Percentiles rank a stretch among this genome's conserved stretches.
Evolutionary conservation across 2,113 vertebrate species (phyloP).

Genomic region (Colius striatus): DNA sequence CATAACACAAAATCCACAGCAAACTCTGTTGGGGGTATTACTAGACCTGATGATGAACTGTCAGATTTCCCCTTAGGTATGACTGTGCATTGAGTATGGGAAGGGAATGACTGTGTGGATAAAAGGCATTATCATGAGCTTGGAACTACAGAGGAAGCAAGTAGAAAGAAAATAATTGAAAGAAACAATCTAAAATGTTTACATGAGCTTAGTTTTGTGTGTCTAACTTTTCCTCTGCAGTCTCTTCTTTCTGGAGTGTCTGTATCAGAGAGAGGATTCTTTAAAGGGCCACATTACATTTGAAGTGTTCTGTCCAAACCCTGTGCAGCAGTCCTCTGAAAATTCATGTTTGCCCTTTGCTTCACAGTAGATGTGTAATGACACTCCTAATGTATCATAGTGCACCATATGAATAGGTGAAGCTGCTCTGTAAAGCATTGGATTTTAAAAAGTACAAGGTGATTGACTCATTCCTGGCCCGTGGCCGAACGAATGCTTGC

Average conservation of each 20-base stretch:
- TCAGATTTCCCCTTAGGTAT: neutral
- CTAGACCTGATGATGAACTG: neutral
- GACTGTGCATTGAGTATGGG: neutral
- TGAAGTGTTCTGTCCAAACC: neutral
- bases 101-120: neutral
- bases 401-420: neutral
- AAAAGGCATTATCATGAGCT: neutral
- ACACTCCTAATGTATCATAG: neutral
- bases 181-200: neutral
- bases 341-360: conserved; percentile 13
- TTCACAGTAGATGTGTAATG: conserved; percentile 10
- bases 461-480: conserved; percentile 64
- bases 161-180: neutral
- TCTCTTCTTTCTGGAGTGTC: neutral
- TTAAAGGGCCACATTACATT: neutral
- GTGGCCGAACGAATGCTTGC: conserved; percentile 53
- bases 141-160: neutral
- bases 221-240: neutral
- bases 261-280: neutral
- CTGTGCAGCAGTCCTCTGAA: neutral
- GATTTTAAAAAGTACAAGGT: conserved; percentile 55
- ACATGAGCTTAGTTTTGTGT: neutral
- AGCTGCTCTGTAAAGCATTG: conserved; percentile 38
- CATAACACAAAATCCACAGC: neutral
- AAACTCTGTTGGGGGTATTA: neutral